Percentiles rank a stretch among this genome's conserved stretches.
Conservation (phyloP, 2,113 vertebrate genomes). For the Anguilla japonica region DNA sequence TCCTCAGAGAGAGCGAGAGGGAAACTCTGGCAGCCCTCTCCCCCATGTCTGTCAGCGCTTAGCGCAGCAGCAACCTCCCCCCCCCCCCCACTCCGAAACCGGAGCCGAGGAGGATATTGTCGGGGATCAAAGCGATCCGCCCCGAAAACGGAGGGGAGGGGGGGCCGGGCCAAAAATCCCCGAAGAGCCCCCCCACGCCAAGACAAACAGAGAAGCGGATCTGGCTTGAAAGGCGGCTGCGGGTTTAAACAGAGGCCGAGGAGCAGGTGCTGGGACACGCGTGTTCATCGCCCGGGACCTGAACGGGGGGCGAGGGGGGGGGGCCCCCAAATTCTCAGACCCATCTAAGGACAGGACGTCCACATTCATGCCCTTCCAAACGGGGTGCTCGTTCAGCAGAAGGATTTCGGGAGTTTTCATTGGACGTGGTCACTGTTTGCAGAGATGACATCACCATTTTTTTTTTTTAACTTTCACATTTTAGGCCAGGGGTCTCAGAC, state of each 20-base stretch:
- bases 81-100: not conserved
- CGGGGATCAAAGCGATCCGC: slow-evolving; percentile 14
- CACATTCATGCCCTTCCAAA: not conserved
- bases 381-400: not conserved
- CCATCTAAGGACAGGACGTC: not conserved
- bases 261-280: slow-evolving; percentile 26
- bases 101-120: slow-evolving; percentile 32
- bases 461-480: too few species aligned
- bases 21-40: not conserved
- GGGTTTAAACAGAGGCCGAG: slow-evolving; percentile 16
- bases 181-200: slow-evolving; percentile 30
- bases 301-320: slow-evolving; percentile 5
- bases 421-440: not conserved
- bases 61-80: not conserved
- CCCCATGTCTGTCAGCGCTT: not conserved
- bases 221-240: slow-evolving; percentile 19
- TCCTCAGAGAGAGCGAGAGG: not conserved
- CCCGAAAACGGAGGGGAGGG: slow-evolving; percentile 13
- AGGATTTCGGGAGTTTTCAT: not conserved
- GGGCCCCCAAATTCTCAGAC: not conserved
- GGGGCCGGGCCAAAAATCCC: slow-evolving; percentile 26
- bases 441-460: too few species aligned
- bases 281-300: not conserved
- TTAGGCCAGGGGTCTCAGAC: too few species aligned
- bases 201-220: slow-evolving; percentile 29